Evolutionary conservation across 2,113 vertebrate species (phyloP), one percentile per base, ranked within the genome.

Genomic region (Odocoileus hemionus): DNA sequence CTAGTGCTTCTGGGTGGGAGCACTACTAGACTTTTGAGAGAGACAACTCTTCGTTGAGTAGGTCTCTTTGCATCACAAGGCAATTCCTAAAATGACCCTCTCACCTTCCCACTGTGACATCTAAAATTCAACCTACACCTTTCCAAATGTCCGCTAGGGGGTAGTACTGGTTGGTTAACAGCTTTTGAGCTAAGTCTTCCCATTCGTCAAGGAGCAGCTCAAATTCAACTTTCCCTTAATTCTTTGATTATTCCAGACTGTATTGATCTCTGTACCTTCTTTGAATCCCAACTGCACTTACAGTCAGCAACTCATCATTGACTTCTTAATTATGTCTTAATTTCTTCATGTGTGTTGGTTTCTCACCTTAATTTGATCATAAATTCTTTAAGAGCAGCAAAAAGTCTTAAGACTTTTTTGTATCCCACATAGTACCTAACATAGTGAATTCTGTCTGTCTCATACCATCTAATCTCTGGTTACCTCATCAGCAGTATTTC

Each of bases 231-330:
- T 83, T 89, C 89, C 79, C 47, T 93, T 50, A 90, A 95, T 61
- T 95, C 52, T 94, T 95, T 82, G 91, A 96, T 97, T 96, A 93
- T 54, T 94, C 28, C 7, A 82, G 8, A 86, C 16, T 82, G 10
- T n/a, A 61, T n/a, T 93, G 85, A 91, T 94, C 96, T 94, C 58
- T 92, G 30, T 91, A 61, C 17, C n/a, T 67, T 93, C 70, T 90
- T 80, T 97, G 94, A 94, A 96, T 97, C 95, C 84, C 39, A 85
- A 64, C 30, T 92, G 14, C 28, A 79, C 39, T 94, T 83, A 30
- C 8, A 84, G 17, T 89, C 64, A 50, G 23, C 52, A 86, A n/a
- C 0, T 2, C 50, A 93, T 52, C 93, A 84, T 26, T 95, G 91
- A 70, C 28, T 90, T 89, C 84, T 91, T 80, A 92, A 43, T 36